A percentile compares a stretch with the other conserved stretches of the same genome.
phyloP scores from a whole-genome alignment of 2,113 vertebrate species.

The Crocuta crocuta region DNA sequence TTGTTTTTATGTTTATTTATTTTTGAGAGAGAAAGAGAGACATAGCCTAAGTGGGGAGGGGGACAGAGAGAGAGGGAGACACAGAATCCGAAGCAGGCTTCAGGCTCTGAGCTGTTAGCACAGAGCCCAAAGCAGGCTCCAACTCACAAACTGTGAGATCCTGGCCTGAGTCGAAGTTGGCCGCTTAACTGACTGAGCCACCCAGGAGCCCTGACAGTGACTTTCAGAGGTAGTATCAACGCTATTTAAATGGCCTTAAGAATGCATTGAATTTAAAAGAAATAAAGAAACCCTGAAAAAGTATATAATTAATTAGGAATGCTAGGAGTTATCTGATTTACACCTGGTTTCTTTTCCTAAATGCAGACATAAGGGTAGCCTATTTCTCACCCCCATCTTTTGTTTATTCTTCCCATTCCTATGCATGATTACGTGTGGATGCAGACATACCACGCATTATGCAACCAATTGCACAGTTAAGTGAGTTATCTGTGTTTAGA shows the following conservation, averaged over 20 bases:
- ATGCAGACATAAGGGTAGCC: not conserved
- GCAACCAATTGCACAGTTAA: conserved; percentile 64
- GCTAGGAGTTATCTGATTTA: conserved; percentile 1
- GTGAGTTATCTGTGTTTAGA: conserved; percentile 52
- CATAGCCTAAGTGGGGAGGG: no score
- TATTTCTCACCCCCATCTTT: not conserved
- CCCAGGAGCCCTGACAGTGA: not conserved
- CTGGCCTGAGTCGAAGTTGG: no score
- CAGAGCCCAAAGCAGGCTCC: no score
- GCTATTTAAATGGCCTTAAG: not conserved
- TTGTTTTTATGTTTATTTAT: no score
- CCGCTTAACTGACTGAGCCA: no score
- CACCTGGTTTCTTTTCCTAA: conserved; percentile 35
- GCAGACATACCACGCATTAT: conserved; percentile 29
- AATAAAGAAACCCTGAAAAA: not conserved
- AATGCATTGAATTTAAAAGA: not conserved
- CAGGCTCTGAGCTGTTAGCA: no score
- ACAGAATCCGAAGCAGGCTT: no score
- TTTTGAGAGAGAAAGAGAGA: no score
- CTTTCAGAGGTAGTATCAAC: conserved; percentile 1
- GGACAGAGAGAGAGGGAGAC: no score
- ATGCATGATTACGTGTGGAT: not conserved
- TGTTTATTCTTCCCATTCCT: not conserved
- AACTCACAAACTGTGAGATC: no score
- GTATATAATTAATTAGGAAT: not conserved